Conservation (phyloP, 1,140 invertebrate genomes). For the Bombus terrestris region DNA sequence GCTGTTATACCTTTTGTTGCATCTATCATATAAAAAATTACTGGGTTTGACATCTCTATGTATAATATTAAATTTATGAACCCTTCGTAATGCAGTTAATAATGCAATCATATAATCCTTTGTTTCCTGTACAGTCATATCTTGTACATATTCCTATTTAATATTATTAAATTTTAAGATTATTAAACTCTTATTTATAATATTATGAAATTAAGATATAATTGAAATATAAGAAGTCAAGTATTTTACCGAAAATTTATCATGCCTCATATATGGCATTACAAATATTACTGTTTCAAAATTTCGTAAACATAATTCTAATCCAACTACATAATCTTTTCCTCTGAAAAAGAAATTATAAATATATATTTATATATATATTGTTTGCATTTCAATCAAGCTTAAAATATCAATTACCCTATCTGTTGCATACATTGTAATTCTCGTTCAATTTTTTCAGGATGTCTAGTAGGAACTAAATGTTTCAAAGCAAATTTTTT, state of each 20-base stretch:
- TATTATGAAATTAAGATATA: not conserved
- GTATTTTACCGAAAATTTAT: conserved; percentile 88
- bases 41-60: conserved; percentile 97
- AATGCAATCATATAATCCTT: conserved; percentile 92
- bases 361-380: not conserved
- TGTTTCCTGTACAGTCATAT: conserved; percentile 89
- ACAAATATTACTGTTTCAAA: conserved; percentile 93
- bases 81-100: conserved; percentile 89
- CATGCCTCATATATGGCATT: conserved; percentile 95
- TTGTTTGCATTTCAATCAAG: conserved; percentile 19
- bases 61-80: conserved; percentile 93
- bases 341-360: conserved; percentile 85
- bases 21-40: conserved; percentile 94
- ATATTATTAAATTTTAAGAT: conserved; percentile 2
- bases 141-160: conserved; percentile 88
- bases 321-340: conserved; percentile 90
- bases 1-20: conserved; percentile 85
- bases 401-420: conserved; percentile 83
- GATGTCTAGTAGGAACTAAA: conserved; percentile 91
- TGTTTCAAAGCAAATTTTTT: conserved; percentile 91
- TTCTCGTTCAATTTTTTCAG: conserved; percentile 89
- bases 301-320: conserved; percentile 90
- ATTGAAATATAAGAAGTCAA: conserved; percentile 31
- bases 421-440: conserved; percentile 90
- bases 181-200: not conserved